These are phyloP conservation scores for Drosophila pruinosa DNA, from an alignment of 1,140 invertebrate genomes.

Conservation along the genomic window DNA sequence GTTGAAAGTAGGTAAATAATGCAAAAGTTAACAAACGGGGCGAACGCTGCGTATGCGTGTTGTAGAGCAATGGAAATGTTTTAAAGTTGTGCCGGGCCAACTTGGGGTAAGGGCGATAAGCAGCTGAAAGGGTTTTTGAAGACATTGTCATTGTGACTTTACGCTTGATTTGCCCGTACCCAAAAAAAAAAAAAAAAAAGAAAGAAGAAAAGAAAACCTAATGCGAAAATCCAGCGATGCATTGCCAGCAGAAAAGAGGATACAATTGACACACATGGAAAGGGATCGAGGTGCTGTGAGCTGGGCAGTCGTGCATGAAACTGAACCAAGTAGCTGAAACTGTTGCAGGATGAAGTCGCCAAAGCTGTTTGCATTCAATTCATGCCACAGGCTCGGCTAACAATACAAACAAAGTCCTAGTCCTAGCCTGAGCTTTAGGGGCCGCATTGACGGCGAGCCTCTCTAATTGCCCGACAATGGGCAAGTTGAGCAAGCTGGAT, in stretches of 20 bases:
- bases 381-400: slow-evolving; percentile 46
- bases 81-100: slow-evolving; percentile 6
- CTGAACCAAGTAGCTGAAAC: slow-evolving; percentile 18
- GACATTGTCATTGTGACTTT: slow-evolving; percentile 56
- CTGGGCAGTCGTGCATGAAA: slow-evolving; percentile 67
- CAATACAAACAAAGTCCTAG: slow-evolving; percentile 15
- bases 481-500: slow-evolving; percentile 1
- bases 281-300: background rate
- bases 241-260: slow-evolving; percentile 42
- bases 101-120: background rate
- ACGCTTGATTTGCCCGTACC: slow-evolving; percentile 65
- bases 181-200: background rate
- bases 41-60: slow-evolving; percentile 46
- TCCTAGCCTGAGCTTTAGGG: background rate
- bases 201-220: background rate
- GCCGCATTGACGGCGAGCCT: background rate
- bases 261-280: slow-evolving; percentile 4
- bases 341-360: slow-evolving; percentile 51
- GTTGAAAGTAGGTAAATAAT: slow-evolving; percentile 37
- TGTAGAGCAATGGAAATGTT: slow-evolving; percentile 1
- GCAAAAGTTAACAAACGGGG: slow-evolving; percentile 29
- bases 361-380: slow-evolving; percentile 60
- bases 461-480: slow-evolving; percentile 43
- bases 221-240: slow-evolving; percentile 62
- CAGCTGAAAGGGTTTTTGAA: slow-evolving; percentile 24